Evolutionary conservation across 2,113 vertebrate genomes (phyloP), one percentile per base, ranked within the genome.

Genomic region (Pomatostomus ruficeps): DNA sequence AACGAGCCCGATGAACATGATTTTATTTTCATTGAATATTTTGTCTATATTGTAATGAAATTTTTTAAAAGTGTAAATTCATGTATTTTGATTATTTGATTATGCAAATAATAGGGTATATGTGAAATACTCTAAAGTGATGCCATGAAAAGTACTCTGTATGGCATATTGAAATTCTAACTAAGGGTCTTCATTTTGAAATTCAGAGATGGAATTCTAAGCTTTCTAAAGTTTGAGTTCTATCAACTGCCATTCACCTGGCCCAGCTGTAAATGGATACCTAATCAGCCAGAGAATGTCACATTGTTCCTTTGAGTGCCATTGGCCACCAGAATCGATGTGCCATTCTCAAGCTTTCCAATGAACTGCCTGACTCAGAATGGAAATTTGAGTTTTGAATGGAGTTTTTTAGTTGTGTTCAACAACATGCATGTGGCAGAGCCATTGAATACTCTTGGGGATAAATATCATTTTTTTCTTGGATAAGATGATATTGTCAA

Each of bases 141-240:
- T 79, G 43, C 2, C 6, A 20, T 63, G 25, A 57, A 61, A 81
- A 78, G 35, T 73, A 36, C 4, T 54, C 11, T 21, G 5, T 15
- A 61, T 12, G 8, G 8, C 12, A 85, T 45, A 45, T 3, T 25
- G 19, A 46, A 49, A 26, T 15, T 72, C 8, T 49, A 67, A 29
- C 6, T 46, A 48, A 68, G 7, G 9, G 3, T 85, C 10, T 63
- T 68, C 0, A 0, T 33, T 6, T 1, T 55, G 42, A 85, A 83
- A 67, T 46, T 81, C 36, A 17, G 36, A 70, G 36, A 33, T 36
- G 1, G 70, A 72, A 57, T 74, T 71, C 42, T 52, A 46, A 74
- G 15, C 14, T 85, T 70, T 63, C 21, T 70, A 14, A 77, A 65
- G 15, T 22, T 25, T 55, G 58, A 63, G 14, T 59, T 59, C 25